Evolutionary conservation across 2,888 invertebrate species (phyloP), one percentile per base, ranked within the genome.

Genomic region (Drosophila mettleri): DNA sequence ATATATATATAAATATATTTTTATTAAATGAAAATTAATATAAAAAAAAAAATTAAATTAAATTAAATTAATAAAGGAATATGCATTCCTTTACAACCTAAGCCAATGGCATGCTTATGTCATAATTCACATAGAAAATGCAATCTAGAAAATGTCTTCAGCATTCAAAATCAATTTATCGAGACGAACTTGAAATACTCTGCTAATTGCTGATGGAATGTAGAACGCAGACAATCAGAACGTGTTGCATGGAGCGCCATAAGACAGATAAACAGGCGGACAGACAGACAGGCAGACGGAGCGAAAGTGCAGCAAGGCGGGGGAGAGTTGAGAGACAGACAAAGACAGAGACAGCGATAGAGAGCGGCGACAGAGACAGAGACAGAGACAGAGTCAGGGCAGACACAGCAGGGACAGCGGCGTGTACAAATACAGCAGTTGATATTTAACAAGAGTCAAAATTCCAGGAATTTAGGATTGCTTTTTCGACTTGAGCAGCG

Each of bases 381-480:
- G 12, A 5, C 9, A 31, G 18, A 46, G 46, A 20, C 18, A 14
- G 14, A 14, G 31, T 16, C 16, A 45, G 20, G 60, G 33, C 39
- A 53, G 43, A 34, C 45, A 24, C 38, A 20, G 31, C 34, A 36
- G 7, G 27, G 41, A 55, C 46, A 38, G 52, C 22, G 72, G 61
- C 76, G 63, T 78, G 80, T 79, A 83, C 81, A 80, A 83, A 81
- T 81, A 81, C 81, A 83, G 78, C 83, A 82, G 76, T 83, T 83
- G 80, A 82, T 84, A 82, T 78, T 84, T 82, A 84, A 83, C 78
- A 76, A 83, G 82, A 83, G 76, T 72, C 80, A 54, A 76, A 89
- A 86, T 90, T 90, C 90, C 84, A 69, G 85, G 90, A 90, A 90
- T 89, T 85, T 86, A 81, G 87, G 85, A 89, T 87, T 86, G 89